Conservation (phyloP, 35 echinoderm and acorn worm genomes). For the Anneissia japonica region DNA sequence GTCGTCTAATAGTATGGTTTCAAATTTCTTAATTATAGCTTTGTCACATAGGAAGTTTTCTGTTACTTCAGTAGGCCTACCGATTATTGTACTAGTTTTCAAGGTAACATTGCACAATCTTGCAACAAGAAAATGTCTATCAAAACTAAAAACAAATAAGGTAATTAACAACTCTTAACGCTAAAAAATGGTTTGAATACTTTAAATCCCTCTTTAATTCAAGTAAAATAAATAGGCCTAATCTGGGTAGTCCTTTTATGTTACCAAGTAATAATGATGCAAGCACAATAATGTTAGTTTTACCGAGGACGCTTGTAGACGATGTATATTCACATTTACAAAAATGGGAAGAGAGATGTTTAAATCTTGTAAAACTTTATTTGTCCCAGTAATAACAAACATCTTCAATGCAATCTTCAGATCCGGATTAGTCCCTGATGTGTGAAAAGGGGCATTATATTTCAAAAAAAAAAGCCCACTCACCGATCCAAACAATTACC, state of each 20-base stretch:
- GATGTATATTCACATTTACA: neutral
- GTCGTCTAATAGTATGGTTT: too few species aligned
- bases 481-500: neutral
- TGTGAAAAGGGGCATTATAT: neutral
- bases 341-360: neutral
- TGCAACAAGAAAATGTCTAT: too few species aligned
- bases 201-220: neutral
- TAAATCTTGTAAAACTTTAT: neutral
- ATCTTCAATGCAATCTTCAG: neutral
- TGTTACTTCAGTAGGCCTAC: too few species aligned
- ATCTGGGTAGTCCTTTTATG: neutral
- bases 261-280: neutral
- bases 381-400: neutral
- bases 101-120: too few species aligned
- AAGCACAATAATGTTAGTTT: neutral
- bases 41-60: too few species aligned
- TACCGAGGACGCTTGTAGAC: neutral
- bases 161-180: too few species aligned
- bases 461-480: neutral
- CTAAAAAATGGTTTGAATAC: neutral
- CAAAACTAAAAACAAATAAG: too few species aligned
- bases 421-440: neutral
- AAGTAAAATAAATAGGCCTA: neutral
- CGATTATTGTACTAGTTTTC: too few species aligned
- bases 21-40: too few species aligned